These are phyloP conservation scores for Piliocolobus tephrosceles DNA, from an alignment of 2,113 vertebrate species.

Conservation along the genomic window DNA sequence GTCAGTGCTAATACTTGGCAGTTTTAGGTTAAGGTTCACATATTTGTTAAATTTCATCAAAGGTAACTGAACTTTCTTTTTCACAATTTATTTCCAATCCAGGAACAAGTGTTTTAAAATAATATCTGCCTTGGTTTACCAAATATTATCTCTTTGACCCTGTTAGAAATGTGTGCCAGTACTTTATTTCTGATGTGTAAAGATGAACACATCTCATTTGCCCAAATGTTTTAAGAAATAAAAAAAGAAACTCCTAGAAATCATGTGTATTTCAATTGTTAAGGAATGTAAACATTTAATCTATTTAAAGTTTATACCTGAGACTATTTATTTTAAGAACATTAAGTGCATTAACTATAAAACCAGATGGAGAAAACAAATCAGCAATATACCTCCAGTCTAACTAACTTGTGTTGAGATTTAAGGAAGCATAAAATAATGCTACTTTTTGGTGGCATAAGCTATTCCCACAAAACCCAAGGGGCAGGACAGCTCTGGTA, in stretches of 20 bases:
- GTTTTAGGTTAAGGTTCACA: neutral
- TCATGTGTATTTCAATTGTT: neutral
- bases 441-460: neutral
- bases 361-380: neutral
- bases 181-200: neutral
- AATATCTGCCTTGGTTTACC: neutral
- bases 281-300: conserved; percentile 7
- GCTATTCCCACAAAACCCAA: neutral
- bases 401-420: neutral
- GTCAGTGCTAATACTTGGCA: neutral
- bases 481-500: neutral
- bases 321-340: neutral
- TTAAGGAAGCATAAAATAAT: neutral
- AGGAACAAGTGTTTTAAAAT: neutral
- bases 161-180: neutral
- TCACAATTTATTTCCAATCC: neutral
- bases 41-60: neutral
- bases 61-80: neutral
- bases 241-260: conserved; percentile 12
- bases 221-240: neutral
- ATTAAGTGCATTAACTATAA: conserved; percentile 27
- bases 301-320: neutral
- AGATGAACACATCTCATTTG: neutral
- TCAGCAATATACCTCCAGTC: neutral
- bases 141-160: neutral